A percentile compares a stretch with the other conserved stretches of the same genome.
Conservation (phyloP, 1,140 invertebrate species). For the Streblospio benedicti region DNA sequence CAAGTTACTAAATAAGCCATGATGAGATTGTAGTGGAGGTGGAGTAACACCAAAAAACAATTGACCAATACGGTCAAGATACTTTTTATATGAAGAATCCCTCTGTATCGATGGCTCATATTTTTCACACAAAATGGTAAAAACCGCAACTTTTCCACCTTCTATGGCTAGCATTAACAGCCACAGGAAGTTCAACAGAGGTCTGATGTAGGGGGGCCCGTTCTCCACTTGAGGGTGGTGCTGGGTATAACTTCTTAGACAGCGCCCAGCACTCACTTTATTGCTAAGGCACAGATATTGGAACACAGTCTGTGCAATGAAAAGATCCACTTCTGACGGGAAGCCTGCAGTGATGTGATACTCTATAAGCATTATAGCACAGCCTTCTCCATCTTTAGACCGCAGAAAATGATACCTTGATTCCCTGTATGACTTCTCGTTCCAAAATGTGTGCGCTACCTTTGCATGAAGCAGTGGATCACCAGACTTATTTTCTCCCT, state of each 20-base stretch:
- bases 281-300: conserved; percentile 56
- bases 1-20: no score
- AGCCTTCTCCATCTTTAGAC: conserved; percentile 66
- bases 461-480: no score
- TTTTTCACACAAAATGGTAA: conserved; percentile 59
- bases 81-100: conserved; percentile 69
- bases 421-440: conserved; percentile 76
- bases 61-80: conserved; percentile 74
- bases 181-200: conserved; percentile 83
- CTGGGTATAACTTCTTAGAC: conserved; percentile 71
- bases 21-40: no score
- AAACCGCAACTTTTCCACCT: conserved; percentile 45
- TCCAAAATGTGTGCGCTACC: no score
- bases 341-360: conserved; percentile 72
- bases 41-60: conserved; percentile 58
- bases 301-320: conserved; percentile 84
- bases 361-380: conserved; percentile 82
- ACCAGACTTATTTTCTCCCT: no score
- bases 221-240: conserved; percentile 70
- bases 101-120: conserved; percentile 65
- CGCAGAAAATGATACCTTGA: conserved; percentile 84
- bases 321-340: conserved; percentile 79
- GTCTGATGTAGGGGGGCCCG: conserved; percentile 68
- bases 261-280: conserved; percentile 58
- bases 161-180: conserved; percentile 79